These are phyloP conservation scores for Schizopygopsis pylzovi DNA, from an alignment of 2,797 vertebrate species.

Conservation along the genomic window DNA sequence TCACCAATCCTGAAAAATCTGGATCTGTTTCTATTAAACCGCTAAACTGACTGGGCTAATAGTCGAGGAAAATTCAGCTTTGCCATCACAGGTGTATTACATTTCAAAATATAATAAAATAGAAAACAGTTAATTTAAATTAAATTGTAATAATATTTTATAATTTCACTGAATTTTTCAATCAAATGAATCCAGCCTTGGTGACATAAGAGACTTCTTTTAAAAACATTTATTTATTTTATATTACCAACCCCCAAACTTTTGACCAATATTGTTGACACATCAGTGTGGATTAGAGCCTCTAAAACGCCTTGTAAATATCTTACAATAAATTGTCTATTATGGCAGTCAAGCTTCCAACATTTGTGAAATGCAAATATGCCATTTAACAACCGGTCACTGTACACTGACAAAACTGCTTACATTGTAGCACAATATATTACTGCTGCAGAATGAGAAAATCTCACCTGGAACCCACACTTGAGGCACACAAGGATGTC, in stretches of 20 bases:
- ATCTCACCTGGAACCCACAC: constrained; percentile 90
- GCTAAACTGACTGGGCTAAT: background rate
- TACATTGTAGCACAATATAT: background rate
- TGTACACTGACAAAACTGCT: background rate
- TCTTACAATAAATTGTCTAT: background rate
- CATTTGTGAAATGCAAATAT: background rate
- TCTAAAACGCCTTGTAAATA: background rate
- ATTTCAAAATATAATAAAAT: background rate
- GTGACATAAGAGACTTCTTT: background rate
- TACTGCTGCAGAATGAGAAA: background rate
- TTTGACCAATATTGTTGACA: background rate
- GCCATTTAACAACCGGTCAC: background rate
- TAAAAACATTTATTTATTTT: background rate
- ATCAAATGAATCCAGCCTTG: background rate
- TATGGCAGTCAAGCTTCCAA: background rate
- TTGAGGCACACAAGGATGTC: constrained; percentile 94
- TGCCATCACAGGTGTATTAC: background rate
- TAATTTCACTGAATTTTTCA: background rate
- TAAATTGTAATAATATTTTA: background rate
- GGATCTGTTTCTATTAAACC: background rate
- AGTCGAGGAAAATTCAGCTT: background rate
- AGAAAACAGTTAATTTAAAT: background rate
- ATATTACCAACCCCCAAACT: background rate
- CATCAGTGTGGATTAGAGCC: background rate
- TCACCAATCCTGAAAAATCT: background rate